These are phyloP conservation scores for roundworm (Caenorhabditis elegans) DNA, from an alignment of 1,140 invertebrate species.

Conservation along the genomic window DNA sequence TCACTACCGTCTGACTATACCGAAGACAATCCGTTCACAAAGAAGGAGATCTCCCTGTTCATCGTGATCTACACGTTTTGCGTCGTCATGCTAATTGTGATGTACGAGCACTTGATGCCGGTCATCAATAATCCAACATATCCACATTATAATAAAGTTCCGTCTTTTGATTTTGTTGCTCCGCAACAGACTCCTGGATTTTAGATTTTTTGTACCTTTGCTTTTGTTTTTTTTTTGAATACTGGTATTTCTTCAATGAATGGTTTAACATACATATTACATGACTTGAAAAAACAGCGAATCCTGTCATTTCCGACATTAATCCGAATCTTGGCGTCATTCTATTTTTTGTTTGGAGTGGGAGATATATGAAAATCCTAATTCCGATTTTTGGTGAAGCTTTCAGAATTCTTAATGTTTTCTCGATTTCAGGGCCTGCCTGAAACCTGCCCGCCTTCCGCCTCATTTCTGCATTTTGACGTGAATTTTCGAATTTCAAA, in stretches of 20 bases:
- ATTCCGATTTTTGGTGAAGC: too few species aligned
- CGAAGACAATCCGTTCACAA: constrained; percentile 6
- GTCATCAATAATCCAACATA: constrained; percentile 1
- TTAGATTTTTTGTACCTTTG: neutral
- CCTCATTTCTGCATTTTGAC: too few species aligned
- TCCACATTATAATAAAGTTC: constrained; percentile 5
- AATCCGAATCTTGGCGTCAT: too few species aligned
- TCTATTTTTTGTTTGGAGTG: too few species aligned
- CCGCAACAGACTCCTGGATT: neutral
- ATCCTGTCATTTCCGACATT: too few species aligned
- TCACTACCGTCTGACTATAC: neutral
- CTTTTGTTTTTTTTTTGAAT: neutral
- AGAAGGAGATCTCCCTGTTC: neutral
- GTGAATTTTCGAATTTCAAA: too few species aligned
- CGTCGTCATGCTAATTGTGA: neutral
- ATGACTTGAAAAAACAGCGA: too few species aligned
- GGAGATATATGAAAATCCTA: too few species aligned
- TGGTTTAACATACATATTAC: too few species aligned
- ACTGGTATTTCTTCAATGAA: neutral
- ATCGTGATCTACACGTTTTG: neutral
- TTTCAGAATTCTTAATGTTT: too few species aligned
- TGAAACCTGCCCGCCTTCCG: too few species aligned
- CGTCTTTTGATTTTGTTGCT: neutral
- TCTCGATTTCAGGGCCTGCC: too few species aligned
- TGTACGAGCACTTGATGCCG: neutral